Evolutionary conservation across 1,140 invertebrate species (phyloP), one percentile per base, ranked within the genome.

Genomic region (Drosophila pseudoobscura): DNA sequence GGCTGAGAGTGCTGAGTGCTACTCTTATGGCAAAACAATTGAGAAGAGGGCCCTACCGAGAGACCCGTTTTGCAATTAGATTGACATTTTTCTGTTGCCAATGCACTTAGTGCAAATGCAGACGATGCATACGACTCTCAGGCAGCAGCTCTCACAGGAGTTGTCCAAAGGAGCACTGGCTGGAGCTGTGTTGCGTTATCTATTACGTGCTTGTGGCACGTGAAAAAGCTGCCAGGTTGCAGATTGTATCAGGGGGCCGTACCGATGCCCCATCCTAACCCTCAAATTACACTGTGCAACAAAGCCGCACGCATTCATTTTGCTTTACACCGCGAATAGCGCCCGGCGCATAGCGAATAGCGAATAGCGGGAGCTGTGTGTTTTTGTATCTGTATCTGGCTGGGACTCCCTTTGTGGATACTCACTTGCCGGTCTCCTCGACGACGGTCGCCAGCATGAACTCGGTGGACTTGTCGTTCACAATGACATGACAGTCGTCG

Each of bases 391-490:
- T 26, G 24, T 26, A 26, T 26, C 29, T 31, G 29, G 2, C 7
- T 20, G 8, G 11, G n/a, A 2, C 20, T 6, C 8, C 0, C 13
- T 15, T 20, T 54, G 20, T 49, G 22, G 31, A 31, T 53, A 92
- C 92, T 92, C 91, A 94, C 95, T 95, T 94, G 92, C 93, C 94
- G 47, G 95, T 94, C 93, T 97, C 96, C 91, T 97, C 96, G 69
- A 94, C 94, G 50, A 97, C 96, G 7, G 96, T 96, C 4, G 96
- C 95, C 62, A 97, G 92, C 92, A 97, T 97, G 90, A 97, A 97
- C 88, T 97, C 96, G 5, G 96, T 96, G 57, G 96, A 96, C 92
- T 96, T 97, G 89, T 97, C 96, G 91, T 97, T 97, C 11, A 96
- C 95, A 75, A 97, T 97, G 71, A 97, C 95, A 88, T 96, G 95